phyloP scores from a whole-genome alignment of 1,140 invertebrate genomes.

The Lerema accius region DNA sequence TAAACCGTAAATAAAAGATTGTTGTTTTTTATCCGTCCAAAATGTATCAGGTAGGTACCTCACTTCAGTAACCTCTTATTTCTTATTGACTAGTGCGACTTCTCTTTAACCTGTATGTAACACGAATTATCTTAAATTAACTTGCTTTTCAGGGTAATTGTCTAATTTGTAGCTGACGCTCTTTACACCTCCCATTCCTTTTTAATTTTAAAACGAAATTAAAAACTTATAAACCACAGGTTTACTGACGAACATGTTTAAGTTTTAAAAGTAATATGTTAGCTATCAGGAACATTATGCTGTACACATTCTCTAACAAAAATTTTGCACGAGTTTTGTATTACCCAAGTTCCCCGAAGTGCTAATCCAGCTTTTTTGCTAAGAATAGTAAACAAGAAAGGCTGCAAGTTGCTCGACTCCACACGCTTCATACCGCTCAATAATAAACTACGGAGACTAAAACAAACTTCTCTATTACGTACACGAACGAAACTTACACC shows the following conservation, averaged over 20 bases:
- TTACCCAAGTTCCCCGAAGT: conserved; percentile 20
- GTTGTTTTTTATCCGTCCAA: too few species aligned
- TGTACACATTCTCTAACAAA: conserved; percentile 12
- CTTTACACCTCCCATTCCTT: too few species aligned
- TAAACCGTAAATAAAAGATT: too few species aligned
- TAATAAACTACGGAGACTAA: conserved; percentile 57
- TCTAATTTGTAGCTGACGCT: too few species aligned
- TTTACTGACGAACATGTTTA: conserved; percentile 12
- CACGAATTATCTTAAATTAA: too few species aligned
- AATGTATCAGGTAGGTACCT: too few species aligned
- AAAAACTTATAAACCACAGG: conserved; percentile 1
- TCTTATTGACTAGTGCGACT: too few species aligned
- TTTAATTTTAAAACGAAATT: neutral
- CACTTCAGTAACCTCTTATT: too few species aligned
- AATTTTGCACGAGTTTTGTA: conserved; percentile 26
- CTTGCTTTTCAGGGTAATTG: too few species aligned
- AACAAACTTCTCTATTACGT: conserved; percentile 67
- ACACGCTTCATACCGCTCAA: conserved; percentile 47
- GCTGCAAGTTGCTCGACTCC: conserved; percentile 35
- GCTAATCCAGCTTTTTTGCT: conserved; percentile 27
- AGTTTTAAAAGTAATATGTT: conserved; percentile 12
- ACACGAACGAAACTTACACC: conserved; percentile 62
- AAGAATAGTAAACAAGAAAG: conserved; percentile 28
- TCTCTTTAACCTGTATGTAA: too few species aligned
- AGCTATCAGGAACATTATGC: conserved; percentile 1